phyloP scores from a whole-genome alignment of 1,140 invertebrate genomes.

The Drosophila chauvacae region DNA sequence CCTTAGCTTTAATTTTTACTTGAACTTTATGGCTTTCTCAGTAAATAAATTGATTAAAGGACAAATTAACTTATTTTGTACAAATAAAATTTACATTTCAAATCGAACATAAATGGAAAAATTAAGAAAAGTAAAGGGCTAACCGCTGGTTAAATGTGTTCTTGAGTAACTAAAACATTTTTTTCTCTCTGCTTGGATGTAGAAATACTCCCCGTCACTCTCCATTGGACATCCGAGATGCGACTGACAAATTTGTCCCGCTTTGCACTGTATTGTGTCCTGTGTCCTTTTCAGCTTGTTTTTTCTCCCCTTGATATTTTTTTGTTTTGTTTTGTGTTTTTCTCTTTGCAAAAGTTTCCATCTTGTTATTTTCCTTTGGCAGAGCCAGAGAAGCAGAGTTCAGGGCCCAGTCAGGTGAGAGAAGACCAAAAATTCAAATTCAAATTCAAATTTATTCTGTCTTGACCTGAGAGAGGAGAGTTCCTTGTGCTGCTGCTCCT shows the following conservation, averaged over 20 bases:
- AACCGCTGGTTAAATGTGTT: not conserved
- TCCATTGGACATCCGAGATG: slow-evolving; percentile 3
- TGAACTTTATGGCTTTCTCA: not conserved
- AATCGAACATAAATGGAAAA: rapidly evolving
- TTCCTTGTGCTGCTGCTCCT: not conserved
- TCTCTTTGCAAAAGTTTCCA: slow-evolving; percentile 54
- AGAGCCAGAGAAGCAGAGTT: slow-evolving; percentile 5
- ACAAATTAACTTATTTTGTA: not conserved
- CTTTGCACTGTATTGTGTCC: slow-evolving; percentile 21
- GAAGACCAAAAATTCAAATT: slow-evolving; percentile 67
- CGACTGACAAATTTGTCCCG: slow-evolving; percentile 31
- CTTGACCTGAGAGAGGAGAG: slow-evolving; percentile 24
- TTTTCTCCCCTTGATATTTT: slow-evolving; percentile 14
- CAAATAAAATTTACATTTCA: not conserved
- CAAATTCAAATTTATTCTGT: slow-evolving; percentile 74
- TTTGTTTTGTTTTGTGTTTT: slow-evolving; percentile 49
- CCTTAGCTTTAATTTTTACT: not conserved
- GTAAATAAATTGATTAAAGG: not conserved
- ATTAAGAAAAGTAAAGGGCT: not conserved
- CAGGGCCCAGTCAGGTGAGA: slow-evolving; percentile 52
- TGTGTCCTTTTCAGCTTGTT: slow-evolving; percentile 18
- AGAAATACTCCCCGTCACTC: not conserved
- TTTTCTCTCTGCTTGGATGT: not conserved
- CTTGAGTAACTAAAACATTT: not conserved
- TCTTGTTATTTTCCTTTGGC: slow-evolving; percentile 77